A percentile compares a stretch with the other conserved stretches of the same genome.
These are phyloP conservation scores for Sylvilagus floridanus DNA, from an alignment of 2,797 vertebrate genomes.

Conservation along the genomic window DNA sequence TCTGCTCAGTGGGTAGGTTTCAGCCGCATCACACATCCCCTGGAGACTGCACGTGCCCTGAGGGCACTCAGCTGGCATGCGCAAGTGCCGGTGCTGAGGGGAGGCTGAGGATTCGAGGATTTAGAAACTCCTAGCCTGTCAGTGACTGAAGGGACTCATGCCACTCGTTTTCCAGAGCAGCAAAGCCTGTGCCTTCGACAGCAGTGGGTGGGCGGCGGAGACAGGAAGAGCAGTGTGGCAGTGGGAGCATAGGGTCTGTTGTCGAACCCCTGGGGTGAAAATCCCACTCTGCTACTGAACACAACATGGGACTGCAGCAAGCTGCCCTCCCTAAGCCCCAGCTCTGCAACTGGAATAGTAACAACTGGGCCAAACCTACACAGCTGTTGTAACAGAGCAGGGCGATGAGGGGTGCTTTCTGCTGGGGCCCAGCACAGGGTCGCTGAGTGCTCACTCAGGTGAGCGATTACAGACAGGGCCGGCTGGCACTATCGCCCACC, in stretches of 20 bases:
- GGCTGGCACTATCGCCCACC: background rate
- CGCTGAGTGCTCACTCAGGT: background rate
- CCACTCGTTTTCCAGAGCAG: background rate
- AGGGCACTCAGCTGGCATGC: background rate
- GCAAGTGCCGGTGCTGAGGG: background rate
- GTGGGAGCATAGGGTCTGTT: background rate
- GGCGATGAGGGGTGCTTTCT: background rate
- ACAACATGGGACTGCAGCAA: background rate
- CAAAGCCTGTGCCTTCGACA: background rate
- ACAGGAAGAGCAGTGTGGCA: rapidly evolving
- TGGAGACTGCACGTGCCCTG: background rate
- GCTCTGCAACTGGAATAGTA: background rate
- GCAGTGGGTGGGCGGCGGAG: background rate
- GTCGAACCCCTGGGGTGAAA: background rate
- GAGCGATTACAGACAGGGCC: background rate
- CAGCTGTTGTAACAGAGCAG: background rate
- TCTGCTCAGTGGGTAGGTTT: background rate
- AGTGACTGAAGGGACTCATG: background rate
- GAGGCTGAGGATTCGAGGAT: background rate
- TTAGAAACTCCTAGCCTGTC: background rate
- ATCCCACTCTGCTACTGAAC: background rate
- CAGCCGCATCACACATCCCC: background rate
- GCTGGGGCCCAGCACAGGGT: background rate
- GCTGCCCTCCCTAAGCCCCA: background rate
- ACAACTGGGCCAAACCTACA: no score